Conservation (phyloP, 2,888 invertebrate species). For the Uloborus plumipes region DNA sequence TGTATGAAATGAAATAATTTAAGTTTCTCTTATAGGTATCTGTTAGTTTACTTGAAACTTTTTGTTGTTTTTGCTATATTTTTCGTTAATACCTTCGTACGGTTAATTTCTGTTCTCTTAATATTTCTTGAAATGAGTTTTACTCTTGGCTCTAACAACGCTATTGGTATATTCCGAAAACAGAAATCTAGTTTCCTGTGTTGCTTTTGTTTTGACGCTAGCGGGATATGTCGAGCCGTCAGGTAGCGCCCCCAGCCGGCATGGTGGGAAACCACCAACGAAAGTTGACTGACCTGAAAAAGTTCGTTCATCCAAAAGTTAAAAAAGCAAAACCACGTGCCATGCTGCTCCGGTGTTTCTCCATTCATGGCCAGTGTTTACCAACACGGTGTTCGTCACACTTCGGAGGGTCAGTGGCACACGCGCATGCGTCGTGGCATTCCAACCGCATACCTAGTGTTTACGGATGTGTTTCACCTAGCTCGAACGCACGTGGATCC, state of each 20-base stretch:
- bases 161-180: too few relatives aligned
- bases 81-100: too few relatives aligned
- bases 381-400: slow-evolving; percentile 7
- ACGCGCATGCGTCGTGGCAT: slow-evolving; percentile 3
- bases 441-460: slow-evolving; percentile 11
- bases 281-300: slow-evolving; percentile 3
- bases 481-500: not conserved
- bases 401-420: not conserved
- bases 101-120: too few relatives aligned
- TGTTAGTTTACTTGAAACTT: too few relatives aligned
- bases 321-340: too few relatives aligned
- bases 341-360: not conserved
- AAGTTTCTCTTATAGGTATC: too few relatives aligned
- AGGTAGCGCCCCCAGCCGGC: not conserved
- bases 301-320: not conserved
- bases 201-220: too few relatives aligned
- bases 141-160: too few relatives aligned
- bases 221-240: not conserved
- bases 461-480: slow-evolving; percentile 4
- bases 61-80: too few relatives aligned
- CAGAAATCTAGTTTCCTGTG: too few relatives aligned
- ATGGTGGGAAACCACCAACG: not conserved
- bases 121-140: too few relatives aligned
- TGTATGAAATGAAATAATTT: too few relatives aligned
- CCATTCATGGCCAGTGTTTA: slow-evolving; percentile 6